A percentile compares a stretch with the other conserved stretches of the same genome.
Evolutionary conservation across 2,113 vertebrate genomes (phyloP).

Genomic region (Sorex fumeus): DNA sequence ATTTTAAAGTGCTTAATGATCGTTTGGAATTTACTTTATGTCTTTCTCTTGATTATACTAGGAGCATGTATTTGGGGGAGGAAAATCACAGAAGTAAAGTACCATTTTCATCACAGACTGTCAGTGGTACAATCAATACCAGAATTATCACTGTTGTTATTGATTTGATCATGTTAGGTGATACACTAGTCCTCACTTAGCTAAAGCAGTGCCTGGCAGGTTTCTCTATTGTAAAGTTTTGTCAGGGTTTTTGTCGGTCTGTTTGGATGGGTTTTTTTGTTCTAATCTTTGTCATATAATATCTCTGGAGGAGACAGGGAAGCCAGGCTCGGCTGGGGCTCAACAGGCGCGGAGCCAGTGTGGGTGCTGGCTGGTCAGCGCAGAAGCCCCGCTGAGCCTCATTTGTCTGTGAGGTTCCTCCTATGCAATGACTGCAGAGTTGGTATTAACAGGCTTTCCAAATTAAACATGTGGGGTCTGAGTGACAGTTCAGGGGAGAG

Average conservation of each 20-base stretch:
- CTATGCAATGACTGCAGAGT: too few relatives aligned
- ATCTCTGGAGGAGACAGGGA: too few relatives aligned
- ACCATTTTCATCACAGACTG: not conserved
- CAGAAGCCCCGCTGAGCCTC: too few relatives aligned
- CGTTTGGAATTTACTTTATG: not conserved
- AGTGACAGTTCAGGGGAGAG: too few relatives aligned
- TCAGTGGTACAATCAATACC: not conserved
- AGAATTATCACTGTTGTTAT: not conserved
- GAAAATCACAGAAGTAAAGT: not conserved
- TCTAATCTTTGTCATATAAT: too few relatives aligned
- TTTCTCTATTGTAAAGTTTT: not conserved
- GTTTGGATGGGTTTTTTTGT: too few relatives aligned
- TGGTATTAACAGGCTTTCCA: too few relatives aligned
- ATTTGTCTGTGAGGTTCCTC: too few relatives aligned
- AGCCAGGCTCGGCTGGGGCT: too few relatives aligned
- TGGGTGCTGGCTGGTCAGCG: too few relatives aligned
- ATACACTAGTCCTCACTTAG: not conserved
- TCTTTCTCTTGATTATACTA: slow-evolving; percentile 37
- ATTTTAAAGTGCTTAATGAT: not conserved
- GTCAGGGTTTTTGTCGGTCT: not conserved
- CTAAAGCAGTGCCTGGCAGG: not conserved
- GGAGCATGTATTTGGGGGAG: not conserved
- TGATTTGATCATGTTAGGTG: not conserved
- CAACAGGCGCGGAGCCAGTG: too few relatives aligned
- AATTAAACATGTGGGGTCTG: too few relatives aligned